Percentiles rank a stretch among this genome's conserved stretches.
Conservation (phyloP, 2,888 invertebrate species). For the Tetropium fuscum region DNA sequence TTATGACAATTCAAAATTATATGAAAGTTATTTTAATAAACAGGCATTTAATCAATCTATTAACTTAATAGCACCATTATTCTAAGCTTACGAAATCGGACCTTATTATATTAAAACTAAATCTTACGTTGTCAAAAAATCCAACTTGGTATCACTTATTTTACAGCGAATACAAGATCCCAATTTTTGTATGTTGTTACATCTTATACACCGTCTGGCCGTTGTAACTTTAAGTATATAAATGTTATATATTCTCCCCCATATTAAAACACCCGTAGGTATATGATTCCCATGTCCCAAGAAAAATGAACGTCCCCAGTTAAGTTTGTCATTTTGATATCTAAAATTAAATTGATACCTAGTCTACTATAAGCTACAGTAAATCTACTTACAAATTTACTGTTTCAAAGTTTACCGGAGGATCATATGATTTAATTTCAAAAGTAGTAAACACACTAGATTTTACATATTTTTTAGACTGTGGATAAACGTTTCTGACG, state of each 20-base stretch:
- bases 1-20: no score
- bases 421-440: constrained; percentile 44
- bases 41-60: no score
- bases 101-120: background rate
- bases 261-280: constrained; percentile 32
- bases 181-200: constrained; percentile 7
- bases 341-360: constrained; percentile 18
- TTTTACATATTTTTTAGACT: constrained; percentile 44
- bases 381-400: constrained; percentile 47
- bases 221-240: constrained; percentile 29
- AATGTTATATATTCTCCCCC: constrained; percentile 30
- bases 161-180: constrained; percentile 10
- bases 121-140: constrained; percentile 19
- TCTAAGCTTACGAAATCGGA: no score
- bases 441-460: constrained; percentile 42
- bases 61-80: no score
- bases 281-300: constrained; percentile 31
- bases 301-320: constrained; percentile 33
- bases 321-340: constrained; percentile 22
- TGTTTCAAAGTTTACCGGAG: constrained; percentile 37
- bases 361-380: background rate
- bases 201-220: constrained; percentile 17
- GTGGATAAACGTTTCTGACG: constrained; percentile 41
- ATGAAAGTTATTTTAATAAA: no score
- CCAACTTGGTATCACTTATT: background rate